Conservation (phyloP, 1,140 invertebrate genomes). For the Caenorhabditis latens region DNA sequence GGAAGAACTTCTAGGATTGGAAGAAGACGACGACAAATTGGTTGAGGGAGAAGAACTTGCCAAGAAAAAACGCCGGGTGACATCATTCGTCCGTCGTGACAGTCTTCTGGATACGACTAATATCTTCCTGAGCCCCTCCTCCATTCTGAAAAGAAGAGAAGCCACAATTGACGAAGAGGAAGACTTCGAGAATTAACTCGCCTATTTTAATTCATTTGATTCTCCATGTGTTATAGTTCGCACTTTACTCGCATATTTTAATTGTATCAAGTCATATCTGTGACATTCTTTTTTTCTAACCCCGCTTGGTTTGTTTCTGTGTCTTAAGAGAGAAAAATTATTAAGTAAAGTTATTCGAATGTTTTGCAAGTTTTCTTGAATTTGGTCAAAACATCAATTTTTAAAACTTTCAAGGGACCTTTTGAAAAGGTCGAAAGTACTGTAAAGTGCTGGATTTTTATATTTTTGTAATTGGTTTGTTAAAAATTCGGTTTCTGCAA, state of each 20-base stretch:
- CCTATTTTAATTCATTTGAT: neutral
- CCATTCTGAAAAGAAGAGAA: slow-evolving; percentile 7
- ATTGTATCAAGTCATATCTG: too few relatives aligned
- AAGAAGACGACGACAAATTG: neutral
- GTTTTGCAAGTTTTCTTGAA: too few relatives aligned
- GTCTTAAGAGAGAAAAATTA: too few relatives aligned
- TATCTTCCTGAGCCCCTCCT: neutral
- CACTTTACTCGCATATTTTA: neutral
- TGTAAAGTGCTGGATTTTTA: too few relatives aligned
- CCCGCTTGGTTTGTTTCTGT: too few relatives aligned
- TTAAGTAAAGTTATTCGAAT: too few relatives aligned
- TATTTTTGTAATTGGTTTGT: too few relatives aligned
- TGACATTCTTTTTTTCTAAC: too few relatives aligned
- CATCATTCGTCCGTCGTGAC: neutral
- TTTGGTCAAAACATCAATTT: too few relatives aligned
- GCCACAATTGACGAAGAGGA: slow-evolving; percentile 3
- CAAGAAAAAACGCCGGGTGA: slow-evolving; percentile 6
- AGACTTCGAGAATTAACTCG: slow-evolving; percentile 1
- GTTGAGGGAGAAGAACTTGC: slow-evolving; percentile 1
- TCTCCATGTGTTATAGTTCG: neutral
- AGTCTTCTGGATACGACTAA: neutral
- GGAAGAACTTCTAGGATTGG: neutral
- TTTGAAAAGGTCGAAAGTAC: too few relatives aligned
- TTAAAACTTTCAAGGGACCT: too few relatives aligned
- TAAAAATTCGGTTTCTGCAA: too few relatives aligned